A percentile compares a stretch with the other conserved stretches of the same genome.
Evolutionary conservation across 2,113 vertebrate species (phyloP).

Genomic region (Lagopus leucura): DNA sequence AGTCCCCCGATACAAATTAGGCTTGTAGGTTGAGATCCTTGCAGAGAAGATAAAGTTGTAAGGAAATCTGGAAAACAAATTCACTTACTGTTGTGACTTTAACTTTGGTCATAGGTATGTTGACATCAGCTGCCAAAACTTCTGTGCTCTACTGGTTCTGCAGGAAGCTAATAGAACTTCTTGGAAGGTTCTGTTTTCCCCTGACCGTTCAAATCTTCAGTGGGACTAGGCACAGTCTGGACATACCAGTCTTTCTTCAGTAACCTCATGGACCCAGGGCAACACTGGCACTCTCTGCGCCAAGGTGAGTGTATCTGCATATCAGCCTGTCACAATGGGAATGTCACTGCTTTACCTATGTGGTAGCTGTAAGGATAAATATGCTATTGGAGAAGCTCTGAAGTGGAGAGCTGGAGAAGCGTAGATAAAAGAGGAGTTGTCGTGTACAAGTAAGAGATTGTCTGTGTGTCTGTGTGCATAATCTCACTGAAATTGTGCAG

Average conservation of each 20-base stretch:
- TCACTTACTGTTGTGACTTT: neutral
- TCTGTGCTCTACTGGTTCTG: neutral
- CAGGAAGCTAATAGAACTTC: neutral
- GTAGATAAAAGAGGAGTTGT: neutral
- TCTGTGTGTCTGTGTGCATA: neutral
- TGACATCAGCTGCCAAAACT: neutral
- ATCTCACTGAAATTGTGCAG: slow-evolving; percentile 50
- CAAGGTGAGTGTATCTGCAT: neutral
- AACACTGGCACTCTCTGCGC: neutral
- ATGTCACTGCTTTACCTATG: neutral
- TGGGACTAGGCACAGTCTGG: neutral
- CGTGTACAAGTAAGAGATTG: neutral
- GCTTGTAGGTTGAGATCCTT: neutral
- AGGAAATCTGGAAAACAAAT: neutral
- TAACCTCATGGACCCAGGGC: neutral
- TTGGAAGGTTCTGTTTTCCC: neutral
- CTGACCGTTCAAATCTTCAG: neutral
- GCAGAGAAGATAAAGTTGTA: neutral
- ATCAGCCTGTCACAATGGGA: neutral
- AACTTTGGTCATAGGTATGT: neutral
- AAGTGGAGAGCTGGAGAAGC: neutral
- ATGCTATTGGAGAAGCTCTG: neutral
- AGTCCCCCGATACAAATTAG: neutral
- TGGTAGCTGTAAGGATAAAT: neutral
- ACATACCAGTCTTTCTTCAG: neutral